A percentile compares a stretch with the other conserved stretches of the same genome.
Evolutionary conservation across 92 coral and sea anemone species (phyloP).

Genomic region (Phenganax marumi): DNA sequence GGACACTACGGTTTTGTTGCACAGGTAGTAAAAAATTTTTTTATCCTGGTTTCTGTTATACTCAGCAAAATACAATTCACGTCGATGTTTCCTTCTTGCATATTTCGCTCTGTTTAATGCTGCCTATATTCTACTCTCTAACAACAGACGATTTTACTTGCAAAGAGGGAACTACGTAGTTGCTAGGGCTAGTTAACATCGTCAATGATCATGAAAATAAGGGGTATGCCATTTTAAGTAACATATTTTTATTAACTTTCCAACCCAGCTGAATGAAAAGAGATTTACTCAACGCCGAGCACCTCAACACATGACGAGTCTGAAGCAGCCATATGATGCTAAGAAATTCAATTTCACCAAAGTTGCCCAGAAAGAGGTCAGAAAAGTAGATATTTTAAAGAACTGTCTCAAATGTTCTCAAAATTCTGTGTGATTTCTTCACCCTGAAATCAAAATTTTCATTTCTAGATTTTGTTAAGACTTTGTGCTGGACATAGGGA

Average conservation of each 20-base stretch:
- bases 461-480: slow-evolving; percentile 70
- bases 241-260: neutral
- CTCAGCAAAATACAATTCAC: neutral
- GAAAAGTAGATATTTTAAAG: neutral
- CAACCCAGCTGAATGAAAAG: slow-evolving; percentile 70
- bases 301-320: slow-evolving; percentile 74
- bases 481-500: slow-evolving; percentile 63
- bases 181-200: too few species aligned
- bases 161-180: too few species aligned
- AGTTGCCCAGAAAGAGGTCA: slow-evolving; percentile 76
- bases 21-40: slow-evolving; percentile 49
- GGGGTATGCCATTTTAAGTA: neutral
- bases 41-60: neutral
- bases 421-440: too few species aligned
- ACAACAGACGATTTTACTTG: neutral
- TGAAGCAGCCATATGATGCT: slow-evolving; percentile 79
- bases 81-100: too few species aligned
- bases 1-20: slow-evolving; percentile 71
- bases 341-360: slow-evolving; percentile 86
- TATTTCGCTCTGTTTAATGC: neutral
- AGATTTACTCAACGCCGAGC: slow-evolving; percentile 79
- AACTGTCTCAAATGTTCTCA: too few species aligned
- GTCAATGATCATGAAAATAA: too few species aligned
- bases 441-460: neutral
- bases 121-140: too few species aligned